Evolutionary conservation across 2,113 vertebrate genomes (phyloP), one percentile per base, ranked within the genome.

Genomic region (Lepisosteus osseus): DNA sequence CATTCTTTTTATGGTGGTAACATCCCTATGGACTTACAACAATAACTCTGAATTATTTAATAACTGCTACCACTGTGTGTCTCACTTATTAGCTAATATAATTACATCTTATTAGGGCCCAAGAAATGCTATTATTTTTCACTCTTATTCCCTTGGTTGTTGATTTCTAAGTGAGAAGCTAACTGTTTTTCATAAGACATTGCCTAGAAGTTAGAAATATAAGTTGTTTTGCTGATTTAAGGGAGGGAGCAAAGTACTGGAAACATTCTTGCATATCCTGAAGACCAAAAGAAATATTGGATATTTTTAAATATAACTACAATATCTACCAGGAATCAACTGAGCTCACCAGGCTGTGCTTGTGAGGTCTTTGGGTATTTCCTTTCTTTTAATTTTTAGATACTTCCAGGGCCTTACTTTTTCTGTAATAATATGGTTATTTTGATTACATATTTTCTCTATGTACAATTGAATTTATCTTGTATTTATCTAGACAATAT

Each of bases 81-180:
- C 69, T 84, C 1, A 1, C 86, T 91, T 87, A 86, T 90, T 90
- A 89, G 84, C 87, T 85, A 87, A 84, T 86, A 68, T 78, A 90
- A 83, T 89, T 85, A 83, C 54, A 85, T 75, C 71, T 88, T 84
- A 89, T 91, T 88, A 88, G 69, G 80, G 13, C 66, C 5, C 77
- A 54, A 69, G 59, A 43, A 73, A 68, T 71, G 61, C 72, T 74
- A 79, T 65, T 82, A 72, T 67, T 82, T 83, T 85, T 81, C 65
- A 74, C 71, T 74, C 13, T 80, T 76, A 64, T 15, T 78, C 66
- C 72, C 71, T 54, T 78, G 72, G 72, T 54, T 69, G 2, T 17
- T 78, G 79, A 43, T 73, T 40, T 73, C 15, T 44, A 68, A 73
- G 15, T 2, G 55, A 54, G 63, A 12, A 76, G 1, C 13, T 17